Percentiles rank a stretch among this genome's conserved stretches.
Conservation (phyloP, 2,797 vertebrate genomes). For the Odontamblyopus lacepedii region DNA sequence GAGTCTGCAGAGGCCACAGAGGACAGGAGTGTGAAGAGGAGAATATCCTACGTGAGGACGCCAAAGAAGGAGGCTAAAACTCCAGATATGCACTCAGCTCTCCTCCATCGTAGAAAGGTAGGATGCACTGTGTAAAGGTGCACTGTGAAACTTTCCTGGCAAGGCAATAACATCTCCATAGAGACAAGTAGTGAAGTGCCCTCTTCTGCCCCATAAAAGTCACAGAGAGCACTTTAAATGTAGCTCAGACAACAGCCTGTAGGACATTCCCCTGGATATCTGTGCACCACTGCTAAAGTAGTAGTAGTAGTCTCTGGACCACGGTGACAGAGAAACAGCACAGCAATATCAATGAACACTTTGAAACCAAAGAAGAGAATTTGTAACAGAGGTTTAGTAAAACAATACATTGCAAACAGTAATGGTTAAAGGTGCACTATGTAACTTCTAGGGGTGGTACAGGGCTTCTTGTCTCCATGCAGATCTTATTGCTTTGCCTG, state of each 20-base stretch:
- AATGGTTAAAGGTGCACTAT: background rate
- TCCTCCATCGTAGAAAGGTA: conserved; percentile 69
- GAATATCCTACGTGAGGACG: conserved; percentile 69
- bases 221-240: background rate
- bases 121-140: conserved; percentile 9
- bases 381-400: conserved; percentile 13
- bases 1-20: conserved; percentile 9
- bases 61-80: conserved; percentile 38
- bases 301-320: conserved; percentile 51
- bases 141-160: too few relatives aligned
- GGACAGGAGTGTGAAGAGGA: conserved; percentile 58
- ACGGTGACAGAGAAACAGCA: conserved; percentile 42
- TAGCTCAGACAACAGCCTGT: background rate
- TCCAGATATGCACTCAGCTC: conserved; percentile 18
- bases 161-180: too few relatives aligned
- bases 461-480: too few relatives aligned
- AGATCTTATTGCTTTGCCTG: too few relatives aligned
- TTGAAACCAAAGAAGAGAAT: conserved; percentile 16
- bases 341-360: conserved; percentile 20
- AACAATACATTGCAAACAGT: background rate
- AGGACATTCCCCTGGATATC: conserved; percentile 21
- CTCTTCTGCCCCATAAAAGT: too few relatives aligned
- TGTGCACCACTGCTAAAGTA: conserved; percentile 39
- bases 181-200: too few relatives aligned
- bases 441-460: too few relatives aligned